These are phyloP conservation scores for Bombus soroeensis DNA, from an alignment of 1,140 invertebrate genomes.

Conservation along the genomic window DNA sequence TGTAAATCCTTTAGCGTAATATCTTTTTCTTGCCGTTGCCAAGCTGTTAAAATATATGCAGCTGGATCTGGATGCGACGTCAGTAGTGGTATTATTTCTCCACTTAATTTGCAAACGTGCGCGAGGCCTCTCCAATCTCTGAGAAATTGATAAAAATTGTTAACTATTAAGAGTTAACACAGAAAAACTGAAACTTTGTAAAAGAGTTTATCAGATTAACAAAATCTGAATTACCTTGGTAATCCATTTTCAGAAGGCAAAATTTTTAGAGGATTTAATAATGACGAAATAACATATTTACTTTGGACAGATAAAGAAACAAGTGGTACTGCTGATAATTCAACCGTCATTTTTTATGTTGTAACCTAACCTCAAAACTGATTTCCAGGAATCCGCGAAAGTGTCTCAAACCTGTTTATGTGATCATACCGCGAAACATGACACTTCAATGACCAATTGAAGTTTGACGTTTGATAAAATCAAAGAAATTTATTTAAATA, in stretches of 20 bases:
- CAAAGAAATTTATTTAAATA: neutral
- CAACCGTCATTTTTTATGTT: slow-evolving; percentile 79
- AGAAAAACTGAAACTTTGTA: neutral
- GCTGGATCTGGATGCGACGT: slow-evolving; percentile 82
- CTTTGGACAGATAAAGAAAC: slow-evolving; percentile 82
- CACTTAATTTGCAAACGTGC: slow-evolving; percentile 81
- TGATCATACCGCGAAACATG: too few species aligned
- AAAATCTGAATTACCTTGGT: slow-evolving; percentile 78
- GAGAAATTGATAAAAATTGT: neutral
- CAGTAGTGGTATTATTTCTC: slow-evolving; percentile 81
- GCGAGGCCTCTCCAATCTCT: slow-evolving; percentile 89
- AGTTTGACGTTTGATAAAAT: neutral
- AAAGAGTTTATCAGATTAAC: neutral
- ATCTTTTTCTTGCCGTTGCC: slow-evolving; percentile 78
- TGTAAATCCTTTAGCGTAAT: slow-evolving; percentile 83
- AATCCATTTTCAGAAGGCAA: slow-evolving; percentile 84
- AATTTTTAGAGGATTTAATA: slow-evolving; percentile 85
- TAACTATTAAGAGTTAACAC: neutral
- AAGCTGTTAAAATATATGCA: slow-evolving; percentile 81
- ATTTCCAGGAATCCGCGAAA: neutral
- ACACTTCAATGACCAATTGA: neutral
- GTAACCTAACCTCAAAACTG: neutral
- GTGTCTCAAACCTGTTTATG: too few species aligned
- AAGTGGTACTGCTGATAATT: slow-evolving; percentile 86
- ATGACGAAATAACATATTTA: slow-evolving; percentile 80